Evolutionary conservation across 1,140 invertebrate species (phyloP).

Genomic region (Physella acuta): DNA sequence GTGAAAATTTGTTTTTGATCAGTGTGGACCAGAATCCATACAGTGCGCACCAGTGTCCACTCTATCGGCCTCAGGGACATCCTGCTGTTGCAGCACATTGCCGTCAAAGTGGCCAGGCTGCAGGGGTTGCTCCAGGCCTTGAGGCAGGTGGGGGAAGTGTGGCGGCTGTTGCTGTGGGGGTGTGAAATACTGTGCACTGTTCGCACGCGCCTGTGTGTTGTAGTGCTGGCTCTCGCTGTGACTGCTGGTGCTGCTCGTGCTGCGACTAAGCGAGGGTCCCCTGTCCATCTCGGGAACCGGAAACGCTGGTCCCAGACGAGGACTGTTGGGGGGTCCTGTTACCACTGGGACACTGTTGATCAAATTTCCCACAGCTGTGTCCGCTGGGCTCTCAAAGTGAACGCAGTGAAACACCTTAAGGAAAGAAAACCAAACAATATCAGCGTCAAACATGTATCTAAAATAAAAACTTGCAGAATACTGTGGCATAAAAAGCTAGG

Average conservation of each 20-base stretch:
- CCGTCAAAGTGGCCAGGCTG: constrained; percentile 32
- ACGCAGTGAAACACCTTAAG: constrained; percentile 93
- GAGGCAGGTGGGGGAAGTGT: constrained; percentile 17
- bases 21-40: background rate
- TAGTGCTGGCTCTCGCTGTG: background rate
- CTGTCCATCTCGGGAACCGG: constrained; percentile 3
- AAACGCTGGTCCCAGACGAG: background rate
- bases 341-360: constrained; percentile 24
- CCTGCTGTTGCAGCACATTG: constrained; percentile 37
- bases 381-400: constrained; percentile 88
- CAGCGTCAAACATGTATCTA: no score
- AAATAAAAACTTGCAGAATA: no score
- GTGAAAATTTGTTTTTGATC: background rate
- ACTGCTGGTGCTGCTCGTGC: constrained; percentile 21
- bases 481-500: no score
- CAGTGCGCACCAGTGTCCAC: constrained; percentile 25
- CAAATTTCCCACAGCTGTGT: constrained; percentile 26
- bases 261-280: background rate
- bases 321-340: constrained; percentile 25
- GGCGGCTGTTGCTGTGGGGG: constrained; percentile 20
- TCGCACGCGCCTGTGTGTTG: background rate
- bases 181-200: background rate
- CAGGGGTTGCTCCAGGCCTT: constrained; percentile 24
- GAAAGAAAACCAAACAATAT: constrained; percentile 7
- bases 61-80: constrained; percentile 43